Conservation (phyloP, 2,797 vertebrate species). For the Gobionotothen gibberifrons region DNA sequence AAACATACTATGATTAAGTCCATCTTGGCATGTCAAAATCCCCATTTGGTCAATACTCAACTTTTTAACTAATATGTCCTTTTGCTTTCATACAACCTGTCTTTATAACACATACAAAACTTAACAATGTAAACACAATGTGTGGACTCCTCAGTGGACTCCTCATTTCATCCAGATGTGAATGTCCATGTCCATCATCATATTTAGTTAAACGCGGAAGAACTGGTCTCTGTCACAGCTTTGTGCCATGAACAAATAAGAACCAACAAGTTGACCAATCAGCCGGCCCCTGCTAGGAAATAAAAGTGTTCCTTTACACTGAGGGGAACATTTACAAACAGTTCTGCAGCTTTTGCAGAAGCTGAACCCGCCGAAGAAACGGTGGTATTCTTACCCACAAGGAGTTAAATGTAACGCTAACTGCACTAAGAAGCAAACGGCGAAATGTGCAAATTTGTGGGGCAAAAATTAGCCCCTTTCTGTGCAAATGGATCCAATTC, state of each 20-base stretch:
- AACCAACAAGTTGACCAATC: conserved; percentile 4
- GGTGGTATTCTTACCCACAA: too few species aligned
- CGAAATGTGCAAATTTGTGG: too few species aligned
- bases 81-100: neutral
- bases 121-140: neutral
- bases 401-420: too few species aligned
- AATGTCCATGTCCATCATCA: too few species aligned
- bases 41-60: neutral
- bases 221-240: neutral
- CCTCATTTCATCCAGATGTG: neutral
- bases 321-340: neutral
- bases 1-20: neutral
- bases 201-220: conserved; percentile 7
- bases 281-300: neutral
- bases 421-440: too few species aligned
- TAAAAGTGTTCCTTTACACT: neutral
- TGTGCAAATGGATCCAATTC: too few species aligned
- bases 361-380: too few species aligned
- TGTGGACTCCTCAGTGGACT: neutral
- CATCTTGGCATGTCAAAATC: neutral
- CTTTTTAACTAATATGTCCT: neutral
- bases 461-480: too few species aligned
- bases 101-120: neutral
- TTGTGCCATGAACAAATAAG: neutral
- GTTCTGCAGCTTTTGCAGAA: too few species aligned